phyloP scores from a whole-genome alignment of 2,888 invertebrate genomes.

The Eupithecia dodoneata region DNA sequence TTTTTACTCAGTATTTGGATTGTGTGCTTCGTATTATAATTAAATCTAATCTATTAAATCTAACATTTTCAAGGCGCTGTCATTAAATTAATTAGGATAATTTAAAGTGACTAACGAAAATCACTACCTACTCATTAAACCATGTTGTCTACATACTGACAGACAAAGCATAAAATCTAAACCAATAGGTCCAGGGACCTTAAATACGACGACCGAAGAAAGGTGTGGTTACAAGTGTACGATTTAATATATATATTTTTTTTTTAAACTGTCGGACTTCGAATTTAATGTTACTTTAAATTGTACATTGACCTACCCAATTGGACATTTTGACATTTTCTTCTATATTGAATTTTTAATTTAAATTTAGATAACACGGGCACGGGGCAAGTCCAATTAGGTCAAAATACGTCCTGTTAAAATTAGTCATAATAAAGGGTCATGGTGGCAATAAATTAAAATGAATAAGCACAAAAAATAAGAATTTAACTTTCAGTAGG shows the following conservation, averaged over 20 bases:
- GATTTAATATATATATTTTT: neutral
- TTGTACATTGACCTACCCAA: neutral
- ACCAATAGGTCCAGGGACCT: neutral
- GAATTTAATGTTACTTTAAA: too few relatives aligned
- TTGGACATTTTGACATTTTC: too few relatives aligned
- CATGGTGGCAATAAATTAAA: neutral
- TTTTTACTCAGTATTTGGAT: neutral
- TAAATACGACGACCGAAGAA: neutral
- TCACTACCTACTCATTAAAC: neutral
- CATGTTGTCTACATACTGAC: neutral
- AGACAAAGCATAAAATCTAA: neutral
- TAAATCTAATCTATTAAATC: neutral
- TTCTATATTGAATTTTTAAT: neutral
- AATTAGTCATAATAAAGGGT: neutral
- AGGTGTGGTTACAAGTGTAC: neutral
- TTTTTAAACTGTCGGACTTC: too few relatives aligned
- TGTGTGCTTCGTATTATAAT: neutral
- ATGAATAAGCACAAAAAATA: neutral
- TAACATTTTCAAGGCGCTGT: conserved; percentile 5
- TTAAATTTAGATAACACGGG: neutral
- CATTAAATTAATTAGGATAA: conserved; percentile 2
- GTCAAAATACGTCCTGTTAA: neutral
- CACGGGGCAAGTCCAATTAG: neutral
- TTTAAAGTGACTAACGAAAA: neutral
- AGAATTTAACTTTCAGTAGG: neutral